These are phyloP conservation scores for Macrotis lagotis DNA, from an alignment of 2,113 vertebrate genomes.

Conservation along the genomic window DNA sequence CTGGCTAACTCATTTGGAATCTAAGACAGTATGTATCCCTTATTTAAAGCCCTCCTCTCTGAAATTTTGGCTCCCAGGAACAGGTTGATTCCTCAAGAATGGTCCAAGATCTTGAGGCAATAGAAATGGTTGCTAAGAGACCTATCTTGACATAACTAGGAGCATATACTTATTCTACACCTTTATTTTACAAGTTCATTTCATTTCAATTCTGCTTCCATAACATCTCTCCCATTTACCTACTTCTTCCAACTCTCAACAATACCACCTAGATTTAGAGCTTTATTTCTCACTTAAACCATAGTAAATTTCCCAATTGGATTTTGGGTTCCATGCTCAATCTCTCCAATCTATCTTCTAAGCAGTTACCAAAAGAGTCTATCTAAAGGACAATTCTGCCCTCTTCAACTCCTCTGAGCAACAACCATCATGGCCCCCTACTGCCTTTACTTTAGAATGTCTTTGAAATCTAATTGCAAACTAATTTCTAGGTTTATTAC, in stretches of 20 bases:
- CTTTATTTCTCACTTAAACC: too few relatives aligned
- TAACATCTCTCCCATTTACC: neutral
- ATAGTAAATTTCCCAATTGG: neutral
- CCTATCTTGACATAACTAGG: neutral
- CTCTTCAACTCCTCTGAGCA: neutral
- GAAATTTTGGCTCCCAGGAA: neutral
- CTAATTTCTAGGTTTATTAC: neutral
- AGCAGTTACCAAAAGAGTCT: neutral
- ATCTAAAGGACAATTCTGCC: neutral
- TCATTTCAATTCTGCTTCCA: neutral
- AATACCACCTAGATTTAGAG: neutral
- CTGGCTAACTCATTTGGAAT: too few relatives aligned
- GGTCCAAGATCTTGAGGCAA: rapidly evolving
- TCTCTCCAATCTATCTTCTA: neutral
- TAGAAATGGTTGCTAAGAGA: neutral
- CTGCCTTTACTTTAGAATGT: neutral
- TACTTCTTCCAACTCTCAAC: neutral
- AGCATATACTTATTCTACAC: neutral
- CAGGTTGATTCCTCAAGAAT: neutral
- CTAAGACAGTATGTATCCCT: neutral
- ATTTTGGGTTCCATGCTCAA: neutral
- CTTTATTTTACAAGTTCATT: neutral
- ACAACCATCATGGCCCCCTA: neutral
- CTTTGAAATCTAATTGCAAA: neutral
- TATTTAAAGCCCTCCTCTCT: neutral